Base-by-base conservation (phyloP, 2,797 vertebrate genomes). In the Phrynocephalus vlangalii region DNA sequence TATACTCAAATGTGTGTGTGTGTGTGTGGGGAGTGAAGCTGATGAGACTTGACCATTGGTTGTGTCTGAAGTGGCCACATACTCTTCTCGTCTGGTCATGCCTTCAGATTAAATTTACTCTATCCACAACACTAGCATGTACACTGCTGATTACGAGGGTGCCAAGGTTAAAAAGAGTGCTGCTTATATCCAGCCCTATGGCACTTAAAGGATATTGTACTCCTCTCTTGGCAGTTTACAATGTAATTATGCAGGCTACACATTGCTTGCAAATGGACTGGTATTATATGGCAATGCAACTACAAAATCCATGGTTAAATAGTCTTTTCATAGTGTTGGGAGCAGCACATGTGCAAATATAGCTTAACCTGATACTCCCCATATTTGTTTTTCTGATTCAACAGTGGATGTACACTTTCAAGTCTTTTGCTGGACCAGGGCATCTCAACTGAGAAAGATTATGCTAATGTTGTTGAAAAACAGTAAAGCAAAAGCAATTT, bases 401-500 rank as follows among this genome's bases (percentile, higher is more conserved):
- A 13, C 48, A 79, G 30, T 26, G 30, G 48, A 72, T 44, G 2
- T 4, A 16, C 44, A 50, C 4, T 70, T 5, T 44, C 11, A 88
- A 79, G n/a, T 6, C 71, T 81, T 38, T 67, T 73, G 15, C 33
- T 38, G 48, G 83, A 67, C 76, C 48, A 81, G 56, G 60, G 26
- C 3, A 85, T 56, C 72, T 56, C 24, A 52, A 20, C 38, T 81
- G 75, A 3, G 80, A 85, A n/a, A 63, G 22, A n/a, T 76, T 85
- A 85, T 76, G 30, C 70, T 88, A 75, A 56, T 81, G 18, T 63
- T 16, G 0, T 0, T 79, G 30, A 82, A 80, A 90, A 91, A 87
- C 30, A 2, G 88, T 28, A 76, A 89, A 88, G 92, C 73, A 87
- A 87, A 38, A 38, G 38, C 38, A 38, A 3, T 3, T 38, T 38